Evolutionary conservation across 2,113 vertebrate species (phyloP).

Genomic region (Pardalotus punctatus): DNA sequence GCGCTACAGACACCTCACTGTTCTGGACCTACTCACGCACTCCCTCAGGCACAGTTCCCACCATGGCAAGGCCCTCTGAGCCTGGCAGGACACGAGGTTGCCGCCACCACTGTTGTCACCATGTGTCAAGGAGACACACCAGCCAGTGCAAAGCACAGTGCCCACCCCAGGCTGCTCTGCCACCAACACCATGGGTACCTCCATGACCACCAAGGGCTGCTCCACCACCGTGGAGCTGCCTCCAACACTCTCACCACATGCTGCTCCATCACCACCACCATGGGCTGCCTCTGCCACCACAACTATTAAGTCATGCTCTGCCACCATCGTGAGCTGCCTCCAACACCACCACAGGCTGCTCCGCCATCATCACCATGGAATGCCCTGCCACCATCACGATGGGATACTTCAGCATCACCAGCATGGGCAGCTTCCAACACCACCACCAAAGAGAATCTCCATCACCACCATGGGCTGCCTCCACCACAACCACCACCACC

Average conservation of each 20-base stretch:
- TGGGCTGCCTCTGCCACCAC: too few species aligned
- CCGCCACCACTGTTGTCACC: neutral
- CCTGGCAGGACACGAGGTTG: neutral
- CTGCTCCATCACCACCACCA: neutral
- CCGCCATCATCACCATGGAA: neutral
- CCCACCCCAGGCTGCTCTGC: neutral
- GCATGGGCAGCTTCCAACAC: neutral
- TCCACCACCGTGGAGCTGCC: neutral
- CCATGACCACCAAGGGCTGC: neutral
- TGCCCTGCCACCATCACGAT: neutral
- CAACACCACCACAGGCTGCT: too few species aligned
- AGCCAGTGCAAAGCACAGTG: neutral
- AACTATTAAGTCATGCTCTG: neutral
- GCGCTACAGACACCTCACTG: neutral
- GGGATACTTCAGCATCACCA: neutral
- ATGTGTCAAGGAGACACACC: neutral
- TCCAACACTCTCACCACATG: neutral
- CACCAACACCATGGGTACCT: neutral
- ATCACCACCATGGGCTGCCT: neutral
- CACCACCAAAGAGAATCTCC: neutral
- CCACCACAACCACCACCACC: neutral
- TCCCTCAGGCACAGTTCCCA: neutral
- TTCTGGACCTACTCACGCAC: neutral
- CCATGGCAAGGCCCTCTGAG: neutral
- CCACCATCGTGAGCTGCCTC: neutral